Base-by-base conservation (phyloP, 2,797 vertebrate species). In the Perodicticus potto region DNA sequence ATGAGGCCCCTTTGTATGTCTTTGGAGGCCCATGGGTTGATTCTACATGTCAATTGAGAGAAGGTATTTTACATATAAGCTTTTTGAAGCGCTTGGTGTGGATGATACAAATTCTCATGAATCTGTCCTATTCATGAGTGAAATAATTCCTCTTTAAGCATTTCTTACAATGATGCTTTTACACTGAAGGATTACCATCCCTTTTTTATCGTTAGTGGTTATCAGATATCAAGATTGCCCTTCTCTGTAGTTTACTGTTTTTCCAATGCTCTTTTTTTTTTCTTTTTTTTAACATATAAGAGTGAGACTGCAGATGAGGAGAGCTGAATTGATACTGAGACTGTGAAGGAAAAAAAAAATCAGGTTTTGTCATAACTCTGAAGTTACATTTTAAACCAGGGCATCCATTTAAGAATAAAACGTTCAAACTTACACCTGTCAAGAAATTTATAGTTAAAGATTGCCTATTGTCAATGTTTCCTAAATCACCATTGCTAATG, bases 11-110 rank as follows among this genome's bases (percentile, higher is more conserved):
- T 97, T 93, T 67, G 67, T 73, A 73, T 94, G 86, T 37, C 90
- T 91, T 89, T 85, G 63, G 61, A 84, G 29, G 9, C 1, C 17
- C 61, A 37, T 13, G 19, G 20, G 5, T 78, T 96, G 37, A 73
- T 94, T 94, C 78, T 95, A 96, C 77, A 91, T 59, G 88, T 82
- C 14, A 92, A 23, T 96, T 95, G 70, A 82, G 43, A 83, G 82
- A 76, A 97, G 27, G 72, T 83, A 96, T 95, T n/a, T 67, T 83
- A 94, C n/a, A 9, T 37, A 32, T 12, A 76, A 27, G 97, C 59
- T 96, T 59, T 81, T 94, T 95, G 85, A 97, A 95, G 83, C 86
- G 16, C 45, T 96, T 95, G 40, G 49, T 94, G 92, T 55, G 87
- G 12, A 57, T 97, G 37, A n/a, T 88, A 49, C 95, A 89, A 95